A percentile compares a stretch with the other conserved stretches of the same genome.
Evolutionary conservation across 1,140 invertebrate species (phyloP).

Genomic region (Caenorhabditis latens): DNA sequence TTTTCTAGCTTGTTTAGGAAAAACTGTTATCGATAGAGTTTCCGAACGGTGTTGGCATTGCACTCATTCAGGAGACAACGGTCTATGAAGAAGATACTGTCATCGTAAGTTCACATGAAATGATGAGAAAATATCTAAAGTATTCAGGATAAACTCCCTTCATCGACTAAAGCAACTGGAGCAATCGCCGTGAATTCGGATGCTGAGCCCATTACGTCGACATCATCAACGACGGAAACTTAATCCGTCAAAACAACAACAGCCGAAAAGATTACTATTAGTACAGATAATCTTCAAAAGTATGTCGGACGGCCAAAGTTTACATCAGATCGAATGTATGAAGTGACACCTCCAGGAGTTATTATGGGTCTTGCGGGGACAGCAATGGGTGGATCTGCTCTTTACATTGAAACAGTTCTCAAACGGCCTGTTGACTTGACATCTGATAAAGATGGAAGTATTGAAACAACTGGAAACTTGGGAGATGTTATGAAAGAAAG

Average conservation of each 20-base stretch:
- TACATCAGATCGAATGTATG: constrained; percentile 93
- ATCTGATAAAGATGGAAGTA: constrained; percentile 80
- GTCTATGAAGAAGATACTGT: neutral
- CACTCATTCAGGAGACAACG: constrained; percentile 10
- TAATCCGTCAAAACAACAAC: neutral
- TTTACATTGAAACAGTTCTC: constrained; percentile 64
- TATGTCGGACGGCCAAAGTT: constrained; percentile 97
- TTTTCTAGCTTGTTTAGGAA: no score
- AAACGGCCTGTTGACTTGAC: constrained; percentile 66
- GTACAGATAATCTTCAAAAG: constrained; percentile 85
- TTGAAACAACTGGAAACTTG: constrained; percentile 94
- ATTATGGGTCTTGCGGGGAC: constrained; percentile 99
- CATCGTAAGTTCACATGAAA: neutral
- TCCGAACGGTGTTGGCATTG: constrained; percentile 1
- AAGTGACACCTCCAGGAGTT: constrained; percentile 87
- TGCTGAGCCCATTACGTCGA: neutral
- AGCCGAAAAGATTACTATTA: constrained; percentile 67
- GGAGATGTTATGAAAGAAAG: constrained; percentile 99
- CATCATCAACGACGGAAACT: neutral
- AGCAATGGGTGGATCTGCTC: constrained; percentile 86
- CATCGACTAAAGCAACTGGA: no score
- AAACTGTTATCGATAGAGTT: neutral
- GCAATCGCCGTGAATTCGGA: constrained; percentile 12
- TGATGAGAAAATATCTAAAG: neutral
- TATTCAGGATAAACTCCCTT: neutral